These are phyloP conservation scores for Vireo altiloquus DNA, from an alignment of 2,113 vertebrate species.

Conservation along the genomic window DNA sequence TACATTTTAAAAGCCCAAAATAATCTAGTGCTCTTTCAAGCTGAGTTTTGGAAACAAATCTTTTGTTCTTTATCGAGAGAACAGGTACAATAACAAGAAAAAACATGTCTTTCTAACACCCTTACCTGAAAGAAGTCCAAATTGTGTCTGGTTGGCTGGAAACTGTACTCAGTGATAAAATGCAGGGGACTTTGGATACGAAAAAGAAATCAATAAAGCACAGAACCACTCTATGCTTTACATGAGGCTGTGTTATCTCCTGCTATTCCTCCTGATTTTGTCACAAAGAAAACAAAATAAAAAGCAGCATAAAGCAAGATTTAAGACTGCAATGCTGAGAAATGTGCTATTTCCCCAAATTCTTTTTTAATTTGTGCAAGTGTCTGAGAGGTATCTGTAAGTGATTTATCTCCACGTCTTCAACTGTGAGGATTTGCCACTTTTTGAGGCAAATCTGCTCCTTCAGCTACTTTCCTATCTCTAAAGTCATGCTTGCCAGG, in stretches of 20 bases:
- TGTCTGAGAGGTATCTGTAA: not conserved
- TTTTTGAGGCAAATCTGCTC: not conserved
- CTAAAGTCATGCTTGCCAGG: not conserved
- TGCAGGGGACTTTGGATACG: not conserved
- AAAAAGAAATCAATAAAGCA: not conserved
- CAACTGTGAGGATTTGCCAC: not conserved
- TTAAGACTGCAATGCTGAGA: not conserved
- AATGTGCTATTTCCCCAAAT: not conserved
- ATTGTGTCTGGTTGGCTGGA: not conserved
- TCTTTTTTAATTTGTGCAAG: not conserved
- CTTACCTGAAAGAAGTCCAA: not conserved
- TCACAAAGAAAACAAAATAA: not conserved
- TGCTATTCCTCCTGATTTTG: not conserved
- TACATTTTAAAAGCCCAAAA: not conserved
- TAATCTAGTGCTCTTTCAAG: not conserved
- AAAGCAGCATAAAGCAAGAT: not conserved
- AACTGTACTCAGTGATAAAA: conserved; percentile 3
- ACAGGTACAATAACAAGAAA: not conserved
- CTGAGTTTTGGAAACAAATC: not conserved
- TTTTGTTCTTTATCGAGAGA: not conserved
- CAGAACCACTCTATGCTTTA: not conserved
- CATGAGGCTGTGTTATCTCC: not conserved
- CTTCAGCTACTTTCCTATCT: not conserved
- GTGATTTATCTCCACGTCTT: not conserved
- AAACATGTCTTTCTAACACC: not conserved